These are phyloP conservation scores for Athalia circularis DNA, from an alignment of 2,888 invertebrate genomes.

Conservation along the genomic window DNA sequence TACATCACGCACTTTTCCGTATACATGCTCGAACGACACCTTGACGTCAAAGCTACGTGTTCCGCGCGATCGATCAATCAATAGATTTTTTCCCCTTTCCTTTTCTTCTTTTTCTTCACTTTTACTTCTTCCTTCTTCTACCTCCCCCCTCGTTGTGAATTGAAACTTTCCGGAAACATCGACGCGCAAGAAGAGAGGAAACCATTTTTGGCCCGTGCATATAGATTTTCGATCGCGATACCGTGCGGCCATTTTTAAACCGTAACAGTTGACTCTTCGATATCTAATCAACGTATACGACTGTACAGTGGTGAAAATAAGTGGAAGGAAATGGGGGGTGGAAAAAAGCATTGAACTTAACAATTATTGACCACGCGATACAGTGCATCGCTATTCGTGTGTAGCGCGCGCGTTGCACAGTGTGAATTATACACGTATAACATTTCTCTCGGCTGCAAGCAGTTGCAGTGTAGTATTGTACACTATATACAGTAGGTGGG, in stretches of 20 bases:
- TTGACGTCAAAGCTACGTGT: constrained; percentile 10
- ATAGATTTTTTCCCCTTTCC: neutral
- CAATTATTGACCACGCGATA: neutral
- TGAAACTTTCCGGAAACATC: no score
- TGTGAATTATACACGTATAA: no score
- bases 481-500: no score
- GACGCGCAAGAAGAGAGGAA: no score
- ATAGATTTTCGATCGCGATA: no score
- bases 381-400: no score
- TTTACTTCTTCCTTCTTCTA: neutral
- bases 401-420: no score
- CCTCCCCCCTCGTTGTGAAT: neutral
- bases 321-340: neutral
- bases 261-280: neutral
- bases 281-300: constrained; percentile 26
- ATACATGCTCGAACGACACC: neutral
- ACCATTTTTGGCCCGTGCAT: no score
- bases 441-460: no score
- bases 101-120: neutral
- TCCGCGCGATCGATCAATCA: constrained; percentile 25
- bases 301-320: neutral
- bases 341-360: neutral
- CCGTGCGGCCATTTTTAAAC: no score
- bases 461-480: no score
- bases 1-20: constrained; percentile 28